A percentile compares a stretch with the other conserved stretches of the same genome.
Evolutionary conservation across 2,797 vertebrate genomes (phyloP).

Genomic region (Coregonus ussuriensis): DNA sequence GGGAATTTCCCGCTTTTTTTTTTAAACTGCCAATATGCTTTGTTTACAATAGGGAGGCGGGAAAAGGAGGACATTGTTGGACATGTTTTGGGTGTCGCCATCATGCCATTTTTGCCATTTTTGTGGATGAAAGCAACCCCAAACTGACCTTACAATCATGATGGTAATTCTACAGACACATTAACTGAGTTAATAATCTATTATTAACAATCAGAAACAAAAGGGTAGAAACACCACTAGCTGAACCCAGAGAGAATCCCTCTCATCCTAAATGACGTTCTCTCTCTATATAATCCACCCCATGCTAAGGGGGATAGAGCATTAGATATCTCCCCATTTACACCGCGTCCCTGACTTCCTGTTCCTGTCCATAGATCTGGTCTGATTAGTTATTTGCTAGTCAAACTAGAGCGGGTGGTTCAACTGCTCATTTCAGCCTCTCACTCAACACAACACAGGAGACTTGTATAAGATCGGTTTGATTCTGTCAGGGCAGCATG

Average conservation of each 20-base stretch:
- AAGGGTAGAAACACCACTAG: no score
- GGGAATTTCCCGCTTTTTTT: not conserved
- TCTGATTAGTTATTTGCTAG: not conserved
- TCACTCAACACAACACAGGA: not conserved
- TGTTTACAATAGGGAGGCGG: not conserved
- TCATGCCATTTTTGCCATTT: no score
- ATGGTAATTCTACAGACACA: not conserved
- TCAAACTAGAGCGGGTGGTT: not conserved
- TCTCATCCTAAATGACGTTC: no score
- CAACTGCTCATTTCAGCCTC: conserved; percentile 2
- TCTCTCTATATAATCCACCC: no score
- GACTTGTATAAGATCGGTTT: not conserved
- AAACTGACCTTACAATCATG: not conserved
- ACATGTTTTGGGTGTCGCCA: no score
- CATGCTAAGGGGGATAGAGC: no score
- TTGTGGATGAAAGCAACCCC: not conserved
- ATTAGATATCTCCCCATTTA: no score
- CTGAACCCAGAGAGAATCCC: no score
- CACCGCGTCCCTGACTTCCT: no score
- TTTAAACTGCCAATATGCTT: not conserved
- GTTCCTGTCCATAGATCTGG: not conserved
- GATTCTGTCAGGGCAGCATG: not conserved
- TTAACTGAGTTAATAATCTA: not conserved
- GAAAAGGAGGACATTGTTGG: no score
- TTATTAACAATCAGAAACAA: no score